A percentile compares a stretch with the other conserved stretches of the same genome.
phyloP scores from a whole-genome alignment of 2,888 invertebrate species.

The Aporophyla lueneburgensis region DNA sequence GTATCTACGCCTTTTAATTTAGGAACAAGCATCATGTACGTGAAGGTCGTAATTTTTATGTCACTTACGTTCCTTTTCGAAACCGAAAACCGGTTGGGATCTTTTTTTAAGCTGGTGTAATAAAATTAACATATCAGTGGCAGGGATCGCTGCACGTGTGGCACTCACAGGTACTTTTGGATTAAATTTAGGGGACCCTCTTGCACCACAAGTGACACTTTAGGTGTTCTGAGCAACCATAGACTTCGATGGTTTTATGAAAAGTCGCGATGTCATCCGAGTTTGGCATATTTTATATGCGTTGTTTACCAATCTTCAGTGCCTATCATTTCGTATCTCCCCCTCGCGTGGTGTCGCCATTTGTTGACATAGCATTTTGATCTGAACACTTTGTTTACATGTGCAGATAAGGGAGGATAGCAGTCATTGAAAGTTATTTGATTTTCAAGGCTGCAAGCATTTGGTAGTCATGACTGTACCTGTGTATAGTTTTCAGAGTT shows the following conservation, averaged over 20 bases:
- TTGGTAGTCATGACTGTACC: neutral
- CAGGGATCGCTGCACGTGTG: constrained; percentile 82
- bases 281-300: constrained; percentile 1
- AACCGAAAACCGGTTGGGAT: constrained; percentile 87
- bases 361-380: constrained; percentile 62
- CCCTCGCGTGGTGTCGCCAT: constrained; percentile 45
- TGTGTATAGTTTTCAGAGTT: constrained; percentile 1
- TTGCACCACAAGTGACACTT: constrained; percentile 52
- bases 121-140: constrained; percentile 89
- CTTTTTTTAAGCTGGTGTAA: constrained; percentile 86
- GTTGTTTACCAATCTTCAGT: constrained; percentile 34
- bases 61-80: constrained; percentile 87
- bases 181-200: constrained; percentile 71
- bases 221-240: constrained; percentile 18
- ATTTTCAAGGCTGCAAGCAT: constrained; percentile 17
- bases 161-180: constrained; percentile 62
- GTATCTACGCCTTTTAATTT: constrained; percentile 71
- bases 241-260: neutral
- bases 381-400: constrained; percentile 55
- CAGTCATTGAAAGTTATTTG: constrained; percentile 32
- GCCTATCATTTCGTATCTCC: constrained; percentile 49
- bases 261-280: neutral
- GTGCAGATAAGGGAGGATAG: constrained; percentile 45
- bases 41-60: constrained; percentile 86
- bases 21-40: constrained; percentile 73